Evolutionary conservation across 2,797 vertebrate genomes (phyloP).

Genomic region (Brotula barbata): DNA sequence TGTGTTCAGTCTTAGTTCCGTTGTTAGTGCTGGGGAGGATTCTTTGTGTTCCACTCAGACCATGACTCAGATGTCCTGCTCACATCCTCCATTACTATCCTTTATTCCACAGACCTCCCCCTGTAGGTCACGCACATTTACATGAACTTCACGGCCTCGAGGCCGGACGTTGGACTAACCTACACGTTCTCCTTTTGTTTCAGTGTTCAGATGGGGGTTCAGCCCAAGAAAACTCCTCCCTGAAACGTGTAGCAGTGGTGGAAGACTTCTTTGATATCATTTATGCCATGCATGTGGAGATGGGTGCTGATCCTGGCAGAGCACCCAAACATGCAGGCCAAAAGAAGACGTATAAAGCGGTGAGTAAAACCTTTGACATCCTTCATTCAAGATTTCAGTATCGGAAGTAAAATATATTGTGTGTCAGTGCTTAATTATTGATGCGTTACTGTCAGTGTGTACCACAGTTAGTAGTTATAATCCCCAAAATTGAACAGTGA

Average conservation of each 20-base stretch:
- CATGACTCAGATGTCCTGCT: conserved; percentile 38
- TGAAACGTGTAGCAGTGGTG: conserved; percentile 96
- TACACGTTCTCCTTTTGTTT: conserved; percentile 41
- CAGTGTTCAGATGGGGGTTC: conserved; percentile 88
- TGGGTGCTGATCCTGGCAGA: conserved; percentile 90
- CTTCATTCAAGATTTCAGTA: too few species aligned
- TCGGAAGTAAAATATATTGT: too few species aligned
- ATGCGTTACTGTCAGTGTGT: too few species aligned
- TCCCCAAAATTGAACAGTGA: too few species aligned
- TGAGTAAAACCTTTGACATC: conserved; percentile 68
- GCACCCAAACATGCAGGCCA: conserved; percentile 96
- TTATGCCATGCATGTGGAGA: conserved; percentile 99
- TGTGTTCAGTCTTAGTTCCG: background rate
- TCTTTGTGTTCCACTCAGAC: conserved; percentile 35
- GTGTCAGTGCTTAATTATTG: too few species aligned
- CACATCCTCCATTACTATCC: conserved; percentile 12
- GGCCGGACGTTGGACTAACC: conserved; percentile 31
- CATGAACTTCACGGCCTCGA: conserved; percentile 10
- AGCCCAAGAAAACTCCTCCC: conserved; percentile 91
- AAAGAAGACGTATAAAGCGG: conserved; percentile 99
- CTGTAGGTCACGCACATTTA: conserved; percentile 8
- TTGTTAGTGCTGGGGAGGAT: conserved; percentile 4
- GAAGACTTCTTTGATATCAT: conserved; percentile 99
- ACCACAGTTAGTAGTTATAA: too few species aligned
- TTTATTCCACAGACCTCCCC: background rate